Conservation (phyloP, 2,888 invertebrate genomes). For the Caenorhabditis becei region DNA sequence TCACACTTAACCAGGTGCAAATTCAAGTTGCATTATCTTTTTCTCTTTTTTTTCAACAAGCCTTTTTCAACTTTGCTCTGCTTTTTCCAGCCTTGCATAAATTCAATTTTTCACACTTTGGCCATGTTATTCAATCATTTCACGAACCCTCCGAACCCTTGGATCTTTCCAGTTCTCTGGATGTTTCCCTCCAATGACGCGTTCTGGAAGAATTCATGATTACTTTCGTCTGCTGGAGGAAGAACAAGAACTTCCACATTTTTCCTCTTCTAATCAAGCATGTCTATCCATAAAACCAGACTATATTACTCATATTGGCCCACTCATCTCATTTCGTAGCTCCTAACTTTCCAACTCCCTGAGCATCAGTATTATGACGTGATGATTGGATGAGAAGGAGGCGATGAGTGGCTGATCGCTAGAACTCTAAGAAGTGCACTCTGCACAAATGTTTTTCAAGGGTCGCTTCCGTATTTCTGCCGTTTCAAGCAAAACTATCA, state of each 20-base stretch:
- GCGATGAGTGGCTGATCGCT: slow-evolving; percentile 17
- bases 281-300: slow-evolving; percentile 12
- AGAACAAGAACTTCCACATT: background rate
- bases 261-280: slow-evolving; percentile 28
- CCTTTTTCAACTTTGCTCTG: too few relatives aligned
- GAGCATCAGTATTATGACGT: slow-evolving; percentile 24
- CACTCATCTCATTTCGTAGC: slow-evolving; percentile 8
- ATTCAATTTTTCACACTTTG: too few relatives aligned
- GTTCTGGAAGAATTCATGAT: background rate
- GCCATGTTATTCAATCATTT: background rate
- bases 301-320: slow-evolving; percentile 28
- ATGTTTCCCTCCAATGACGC: background rate
- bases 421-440: slow-evolving; percentile 55
- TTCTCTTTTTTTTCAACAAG: background rate
- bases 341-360: background rate
- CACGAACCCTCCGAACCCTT: background rate
- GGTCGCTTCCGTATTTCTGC: background rate
- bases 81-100: too few relatives aligned
- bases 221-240: background rate
- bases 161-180: background rate
- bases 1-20: background rate
- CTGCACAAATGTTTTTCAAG: slow-evolving; percentile 39
- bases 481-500: background rate
- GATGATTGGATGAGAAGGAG: slow-evolving; percentile 25
- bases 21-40: background rate